Evolutionary conservation across 2,113 vertebrate species (phyloP), one percentile per base, ranked within the genome.

Genomic region (Upupa epops): DNA sequence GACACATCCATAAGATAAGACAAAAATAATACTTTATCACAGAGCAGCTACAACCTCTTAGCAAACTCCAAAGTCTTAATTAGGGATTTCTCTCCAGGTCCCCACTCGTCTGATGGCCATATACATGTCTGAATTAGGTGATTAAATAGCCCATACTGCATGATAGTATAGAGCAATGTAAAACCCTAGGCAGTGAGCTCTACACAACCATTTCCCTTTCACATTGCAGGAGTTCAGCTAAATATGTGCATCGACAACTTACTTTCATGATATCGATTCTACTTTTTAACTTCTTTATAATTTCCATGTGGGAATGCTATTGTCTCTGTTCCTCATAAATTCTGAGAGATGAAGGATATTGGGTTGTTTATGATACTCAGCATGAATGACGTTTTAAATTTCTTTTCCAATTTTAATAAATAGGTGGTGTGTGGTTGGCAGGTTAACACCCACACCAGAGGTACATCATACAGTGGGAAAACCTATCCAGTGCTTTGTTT

Each of bases 11-110:
- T 80, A 88, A 95, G 92, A 94, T 86, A 91, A 92, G 89, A 89
- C 78, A 89, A 94, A 96, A 96, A 96, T 95, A 95, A 75, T 96
- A 72, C 94, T 96, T 95, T 92, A 89, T 83, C 87, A 80, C 74
- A 1, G 22, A 3, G 31, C 70, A n/a, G 68, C 17, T 17, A 82
- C 81, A 88, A 48, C 28, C 82, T 66, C 68, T 48, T 48, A 40
- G 18, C 74, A 91, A 73, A 36, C 52, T 65, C 86, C 81, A 11
- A 73, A 78, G 58, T 45, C 93, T 83, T 68, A 83, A 95, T 91
- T 49, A 37, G 79, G 79, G 84, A 95, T 81, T 80, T 65, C 66
- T 85, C 72, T 64, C 45, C 60, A 21, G 86, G 80, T 81, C 74
- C 25, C 68, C 14, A 5, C 45, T 92, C 79, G 72, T 28, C 26